Conservation (phyloP, 2,888 invertebrate species). For the Nezara viridula region DNA sequence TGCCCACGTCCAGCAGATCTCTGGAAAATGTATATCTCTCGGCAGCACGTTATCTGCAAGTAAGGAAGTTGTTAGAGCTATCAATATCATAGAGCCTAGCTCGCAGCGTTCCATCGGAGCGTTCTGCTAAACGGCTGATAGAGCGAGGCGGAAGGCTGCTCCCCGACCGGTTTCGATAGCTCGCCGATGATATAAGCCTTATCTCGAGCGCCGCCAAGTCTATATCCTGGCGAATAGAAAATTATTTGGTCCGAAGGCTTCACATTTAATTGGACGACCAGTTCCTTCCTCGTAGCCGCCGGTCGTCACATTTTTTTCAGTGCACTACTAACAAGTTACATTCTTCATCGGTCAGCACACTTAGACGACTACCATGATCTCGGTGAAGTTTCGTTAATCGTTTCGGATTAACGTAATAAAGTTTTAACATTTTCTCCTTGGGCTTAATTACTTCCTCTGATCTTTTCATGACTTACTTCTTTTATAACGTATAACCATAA, state of each 20-base stretch:
- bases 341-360: not conserved
- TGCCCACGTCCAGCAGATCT: not conserved
- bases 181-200: not conserved
- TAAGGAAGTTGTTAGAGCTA: not conserved
- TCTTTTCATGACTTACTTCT: not conserved
- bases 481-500: not conserved
- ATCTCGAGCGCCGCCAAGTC: not conserved
- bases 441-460: not conserved
- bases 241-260: not conserved
- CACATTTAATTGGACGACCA: not conserved
- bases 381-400: not conserved
- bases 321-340: not conserved
- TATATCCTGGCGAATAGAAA: not conserved
- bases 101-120: not conserved
- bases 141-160: not conserved
- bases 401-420: no score
- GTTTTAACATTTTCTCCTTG: not conserved
- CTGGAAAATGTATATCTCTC: not conserved
- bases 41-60: not conserved
- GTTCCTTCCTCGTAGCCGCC: not conserved
- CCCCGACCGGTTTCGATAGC: not conserved
- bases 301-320: not conserved
- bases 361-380: not conserved
- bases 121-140: not conserved
- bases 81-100: not conserved